Percentiles rank a stretch among this genome's conserved stretches.
These are phyloP conservation scores for Prunella strophiata DNA, from an alignment of 2,797 vertebrate species.

Conservation along the genomic window DNA sequence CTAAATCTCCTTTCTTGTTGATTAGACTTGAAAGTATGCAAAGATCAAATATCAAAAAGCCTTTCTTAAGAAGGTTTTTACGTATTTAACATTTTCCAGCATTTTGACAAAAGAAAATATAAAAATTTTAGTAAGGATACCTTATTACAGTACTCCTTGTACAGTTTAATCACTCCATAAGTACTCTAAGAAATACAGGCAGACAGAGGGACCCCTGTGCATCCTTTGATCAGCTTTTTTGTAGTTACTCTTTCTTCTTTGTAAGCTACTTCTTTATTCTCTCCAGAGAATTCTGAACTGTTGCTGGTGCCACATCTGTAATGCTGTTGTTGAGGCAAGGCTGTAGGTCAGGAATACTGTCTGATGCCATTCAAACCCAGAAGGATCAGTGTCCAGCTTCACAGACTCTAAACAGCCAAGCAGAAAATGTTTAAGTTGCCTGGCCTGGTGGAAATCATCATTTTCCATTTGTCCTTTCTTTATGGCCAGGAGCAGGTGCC, in stretches of 20 bases:
- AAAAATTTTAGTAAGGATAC: not conserved
- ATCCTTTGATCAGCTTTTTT: not conserved
- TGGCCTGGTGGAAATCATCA: not conserved
- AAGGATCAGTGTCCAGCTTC: not conserved
- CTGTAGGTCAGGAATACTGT: not conserved
- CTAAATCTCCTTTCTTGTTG: not conserved
- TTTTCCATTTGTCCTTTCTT: not conserved
- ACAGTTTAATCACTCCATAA: not conserved
- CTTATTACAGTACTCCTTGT: not conserved
- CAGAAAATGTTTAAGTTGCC: not conserved
- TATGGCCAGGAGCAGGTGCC: not conserved
- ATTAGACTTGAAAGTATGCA: not conserved
- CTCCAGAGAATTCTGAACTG: not conserved
- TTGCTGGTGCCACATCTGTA: not conserved
- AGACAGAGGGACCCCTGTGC: not conserved
- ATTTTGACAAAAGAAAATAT: not conserved
- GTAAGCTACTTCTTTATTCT: not conserved
- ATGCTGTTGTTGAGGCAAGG: not conserved
- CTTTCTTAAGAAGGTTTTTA: not conserved
- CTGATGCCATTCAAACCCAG: fast-evolving
- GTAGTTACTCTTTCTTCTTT: not conserved
- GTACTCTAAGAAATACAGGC: not conserved
- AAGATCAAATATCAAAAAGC: not conserved
- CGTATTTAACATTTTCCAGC: not conserved
- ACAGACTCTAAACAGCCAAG: not conserved